Conservation (phyloP, 2,888 invertebrate genomes). For the Drosophila trichaetosa region DNA sequence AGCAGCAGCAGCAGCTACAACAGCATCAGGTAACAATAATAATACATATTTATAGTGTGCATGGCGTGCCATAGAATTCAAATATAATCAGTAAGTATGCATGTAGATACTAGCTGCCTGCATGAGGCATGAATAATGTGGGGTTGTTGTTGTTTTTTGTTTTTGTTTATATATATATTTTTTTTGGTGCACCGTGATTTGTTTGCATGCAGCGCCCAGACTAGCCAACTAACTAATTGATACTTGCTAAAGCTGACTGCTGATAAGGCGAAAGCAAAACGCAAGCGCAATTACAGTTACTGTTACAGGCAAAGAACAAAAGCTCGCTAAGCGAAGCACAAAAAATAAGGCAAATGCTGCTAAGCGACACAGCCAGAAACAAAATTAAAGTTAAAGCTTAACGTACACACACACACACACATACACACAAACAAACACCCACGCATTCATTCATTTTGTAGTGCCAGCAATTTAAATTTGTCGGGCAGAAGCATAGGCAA, state of each 20-base stretch:
- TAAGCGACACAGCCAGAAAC: conserved; percentile 21
- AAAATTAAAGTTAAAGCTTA: conserved; percentile 12
- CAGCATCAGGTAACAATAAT: conserved; percentile 51
- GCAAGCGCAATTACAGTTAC: conserved; percentile 67
- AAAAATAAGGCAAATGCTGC: conserved; percentile 24
- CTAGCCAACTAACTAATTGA: conserved; percentile 58
- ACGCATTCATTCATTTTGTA: conserved; percentile 2
- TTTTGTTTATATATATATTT: background rate
- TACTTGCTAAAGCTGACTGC: conserved; percentile 41
- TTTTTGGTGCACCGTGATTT: conserved; percentile 34
- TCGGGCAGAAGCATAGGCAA: background rate
- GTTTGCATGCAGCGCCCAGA: conserved; percentile 48
- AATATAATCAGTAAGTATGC: conserved; percentile 22
- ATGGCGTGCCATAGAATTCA: conserved; percentile 46
- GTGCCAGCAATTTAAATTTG: conserved; percentile 14
- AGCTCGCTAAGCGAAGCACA: conserved; percentile 56
- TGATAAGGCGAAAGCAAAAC: conserved; percentile 53
- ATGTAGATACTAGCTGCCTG: background rate
- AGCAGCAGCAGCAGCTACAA: conserved; percentile 19
- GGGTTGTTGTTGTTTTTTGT: background rate
- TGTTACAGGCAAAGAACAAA: conserved; percentile 50
- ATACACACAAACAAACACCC: background rate
- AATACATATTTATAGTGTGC: conserved; percentile 48
- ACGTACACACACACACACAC: background rate
- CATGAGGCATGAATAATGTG: conserved; percentile 1